Percentiles rank a stretch among this genome's conserved stretches.
phyloP scores from a whole-genome alignment of 37 sponge, comb jelly and placozoan species.

The Bolinopsis microptera region DNA sequence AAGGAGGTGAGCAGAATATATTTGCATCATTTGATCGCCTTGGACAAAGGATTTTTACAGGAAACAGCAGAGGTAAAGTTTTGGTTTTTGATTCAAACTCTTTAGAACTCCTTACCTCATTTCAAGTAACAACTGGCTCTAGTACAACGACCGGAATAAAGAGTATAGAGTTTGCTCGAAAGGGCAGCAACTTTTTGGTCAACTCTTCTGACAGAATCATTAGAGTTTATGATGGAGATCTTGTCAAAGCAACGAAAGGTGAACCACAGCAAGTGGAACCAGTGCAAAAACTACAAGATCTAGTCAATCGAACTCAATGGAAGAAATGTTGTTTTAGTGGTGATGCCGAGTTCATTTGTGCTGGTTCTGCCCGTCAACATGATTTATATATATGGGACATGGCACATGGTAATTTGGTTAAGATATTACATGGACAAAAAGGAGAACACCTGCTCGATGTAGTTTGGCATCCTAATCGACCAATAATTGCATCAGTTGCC shows the following conservation, averaged over 20 bases:
- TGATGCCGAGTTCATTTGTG: constrained; percentile 95
- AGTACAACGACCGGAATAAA: constrained; percentile 76
- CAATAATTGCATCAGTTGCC: constrained; percentile 91
- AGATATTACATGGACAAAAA: constrained; percentile 97
- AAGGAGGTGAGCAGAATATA: constrained; percentile 85
- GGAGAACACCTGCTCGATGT: constrained; percentile 95
- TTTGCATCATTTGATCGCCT: constrained; percentile 87
- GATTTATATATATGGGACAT: constrained; percentile 95
- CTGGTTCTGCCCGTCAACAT: constrained; percentile 90
- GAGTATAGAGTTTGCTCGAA: constrained; percentile 87
- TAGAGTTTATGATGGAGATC: constrained; percentile 86
- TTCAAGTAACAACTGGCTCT: constrained; percentile 70
- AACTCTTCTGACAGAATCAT: constrained; percentile 92
- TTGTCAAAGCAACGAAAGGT: constrained; percentile 67
- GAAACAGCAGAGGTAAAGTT: constrained; percentile 87
- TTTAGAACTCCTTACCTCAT: constrained; percentile 66
- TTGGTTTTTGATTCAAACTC: constrained; percentile 73
- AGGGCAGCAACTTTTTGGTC: constrained; percentile 88
- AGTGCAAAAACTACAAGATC: constrained; percentile 90
- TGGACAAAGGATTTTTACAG: constrained; percentile 82
- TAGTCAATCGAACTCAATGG: constrained; percentile 89
- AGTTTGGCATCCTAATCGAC: constrained; percentile 95
- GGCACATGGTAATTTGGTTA: constrained; percentile 88
- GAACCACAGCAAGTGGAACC: constrained; percentile 71
- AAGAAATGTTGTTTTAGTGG: constrained; percentile 94